phyloP scores from a whole-genome alignment of 2,888 invertebrate species.

The Aphodius granarius region DNA sequence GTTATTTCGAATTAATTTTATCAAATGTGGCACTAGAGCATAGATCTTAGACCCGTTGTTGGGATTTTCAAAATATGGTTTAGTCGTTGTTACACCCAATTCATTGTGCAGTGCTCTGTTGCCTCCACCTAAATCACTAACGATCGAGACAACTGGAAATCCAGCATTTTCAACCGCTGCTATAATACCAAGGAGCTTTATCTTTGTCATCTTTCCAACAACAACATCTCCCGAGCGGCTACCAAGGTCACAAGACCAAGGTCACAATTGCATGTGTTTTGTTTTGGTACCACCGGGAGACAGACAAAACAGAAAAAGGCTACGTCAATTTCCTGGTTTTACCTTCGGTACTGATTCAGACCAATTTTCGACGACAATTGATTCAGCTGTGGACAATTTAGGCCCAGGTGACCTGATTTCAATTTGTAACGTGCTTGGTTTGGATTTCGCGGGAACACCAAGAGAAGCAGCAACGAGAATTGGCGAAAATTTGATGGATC shows the following conservation, averaged over 20 bases:
- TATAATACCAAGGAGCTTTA: no score
- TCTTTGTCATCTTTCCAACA: no score
- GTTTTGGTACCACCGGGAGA: not conserved
- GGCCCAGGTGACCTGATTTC: not conserved
- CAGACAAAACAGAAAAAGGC: not conserved
- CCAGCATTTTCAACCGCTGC: no score
- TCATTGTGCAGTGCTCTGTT: slow-evolving; percentile 16
- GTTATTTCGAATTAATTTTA: slow-evolving; percentile 23
- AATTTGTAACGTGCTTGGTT: not conserved
- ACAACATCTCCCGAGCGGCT: no score
- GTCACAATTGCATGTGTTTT: no score
- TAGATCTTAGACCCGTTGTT: slow-evolving; percentile 3
- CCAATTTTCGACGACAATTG: not conserved
- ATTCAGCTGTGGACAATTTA: not conserved
- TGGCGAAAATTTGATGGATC: not conserved
- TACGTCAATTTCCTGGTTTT: not conserved
- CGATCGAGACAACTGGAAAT: no score
- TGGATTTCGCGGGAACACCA: not conserved
- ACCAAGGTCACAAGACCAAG: no score
- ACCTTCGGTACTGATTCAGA: not conserved
- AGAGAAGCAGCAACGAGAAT: not conserved
- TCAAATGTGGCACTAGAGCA: slow-evolving; percentile 17
- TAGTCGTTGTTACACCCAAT: not conserved
- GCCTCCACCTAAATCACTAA: slow-evolving; percentile 19
- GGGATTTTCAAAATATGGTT: slow-evolving; percentile 22